Evolutionary conservation across 1,140 invertebrate species (phyloP).

Genomic region (Diachasma alloeum): DNA sequence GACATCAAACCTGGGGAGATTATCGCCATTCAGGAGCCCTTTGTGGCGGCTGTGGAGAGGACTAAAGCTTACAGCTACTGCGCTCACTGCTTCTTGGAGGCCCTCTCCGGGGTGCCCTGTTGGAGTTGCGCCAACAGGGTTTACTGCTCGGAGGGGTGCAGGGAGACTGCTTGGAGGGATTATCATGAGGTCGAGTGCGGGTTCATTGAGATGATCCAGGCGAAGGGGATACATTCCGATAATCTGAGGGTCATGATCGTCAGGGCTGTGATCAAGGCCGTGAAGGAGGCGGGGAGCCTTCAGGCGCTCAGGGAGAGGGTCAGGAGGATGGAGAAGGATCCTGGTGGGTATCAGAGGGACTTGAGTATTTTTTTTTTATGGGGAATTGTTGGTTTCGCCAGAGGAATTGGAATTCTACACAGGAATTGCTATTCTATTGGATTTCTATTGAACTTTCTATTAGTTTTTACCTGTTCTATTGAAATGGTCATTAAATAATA

Average conservation of each 20-base stretch:
- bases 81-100: slow-evolving; percentile 74
- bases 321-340: not conserved
- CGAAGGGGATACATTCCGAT: not conserved
- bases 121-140: slow-evolving; percentile 69
- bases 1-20: slow-evolving; percentile 77
- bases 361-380: not conserved
- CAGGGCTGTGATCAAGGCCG: not conserved
- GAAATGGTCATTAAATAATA: too few relatives aligned
- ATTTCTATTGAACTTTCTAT: too few relatives aligned
- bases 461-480: too few relatives aligned
- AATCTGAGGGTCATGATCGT: not conserved
- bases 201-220: not conserved
- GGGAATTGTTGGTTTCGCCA: too few relatives aligned
- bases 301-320: not conserved
- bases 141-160: slow-evolving; percentile 77
- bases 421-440: too few relatives aligned
- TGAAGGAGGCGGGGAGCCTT: not conserved
- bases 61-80: slow-evolving; percentile 72
- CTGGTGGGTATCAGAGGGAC: too few relatives aligned
- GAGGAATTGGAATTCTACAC: too few relatives aligned
- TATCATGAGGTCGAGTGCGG: slow-evolving; percentile 80
- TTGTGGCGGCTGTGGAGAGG: slow-evolving; percentile 71
- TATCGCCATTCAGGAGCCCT: slow-evolving; percentile 79
- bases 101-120: slow-evolving; percentile 71
- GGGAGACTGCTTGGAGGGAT: slow-evolving; percentile 65